Base-by-base conservation (phyloP, 2,797 vertebrate species). In the Sebastolobus alascanus region DNA sequence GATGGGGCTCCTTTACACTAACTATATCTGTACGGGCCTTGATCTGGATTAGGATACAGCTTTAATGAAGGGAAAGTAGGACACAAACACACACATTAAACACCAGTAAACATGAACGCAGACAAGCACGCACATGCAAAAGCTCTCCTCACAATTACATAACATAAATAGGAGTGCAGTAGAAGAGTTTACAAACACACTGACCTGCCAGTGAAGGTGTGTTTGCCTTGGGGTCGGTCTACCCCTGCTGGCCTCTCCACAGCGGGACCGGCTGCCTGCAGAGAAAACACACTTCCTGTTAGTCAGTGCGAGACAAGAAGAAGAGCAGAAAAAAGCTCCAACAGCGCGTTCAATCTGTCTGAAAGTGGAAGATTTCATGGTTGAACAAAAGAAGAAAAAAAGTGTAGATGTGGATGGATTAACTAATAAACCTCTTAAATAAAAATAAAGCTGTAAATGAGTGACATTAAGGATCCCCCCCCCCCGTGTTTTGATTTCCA, bases 31-130 rank as follows among this genome's bases (percentile, higher is more conserved):
- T 74, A 50, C 79, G 75, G 84, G 91, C 95, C 95, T 96, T 95
- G 94, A 96, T 96, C 91, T 94, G 80, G 64, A 87, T 89, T 70
- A 81, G 77, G 80, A 87, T 75, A 69, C 73, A 66, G 84, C 68
- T 90, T 92, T 93, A 93, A 95, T 91, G 88, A 92, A 83, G 84
- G 76, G 67, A 92, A 95, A 94, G 86, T 93, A 91, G 92, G 93
- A 83, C 92, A 93, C 79, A 89, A 78, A 88, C 70, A 85, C 52
- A 83, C 37, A 60, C 61, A 64, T 13, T 0, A 66, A 83, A 84
- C 79, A 85, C 81, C 79, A 84, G 66, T 12, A 83, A 87, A 88
- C 79, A 86, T 50, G 52, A 79, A 86, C 40, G 35, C 25, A 56
- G 77, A 81, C 58, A 84, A 88, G 78, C 66, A 75, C 1, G 18